phyloP scores from a whole-genome alignment of 2,888 invertebrate genomes.

The Gastracanthus pulcherrimus region DNA sequence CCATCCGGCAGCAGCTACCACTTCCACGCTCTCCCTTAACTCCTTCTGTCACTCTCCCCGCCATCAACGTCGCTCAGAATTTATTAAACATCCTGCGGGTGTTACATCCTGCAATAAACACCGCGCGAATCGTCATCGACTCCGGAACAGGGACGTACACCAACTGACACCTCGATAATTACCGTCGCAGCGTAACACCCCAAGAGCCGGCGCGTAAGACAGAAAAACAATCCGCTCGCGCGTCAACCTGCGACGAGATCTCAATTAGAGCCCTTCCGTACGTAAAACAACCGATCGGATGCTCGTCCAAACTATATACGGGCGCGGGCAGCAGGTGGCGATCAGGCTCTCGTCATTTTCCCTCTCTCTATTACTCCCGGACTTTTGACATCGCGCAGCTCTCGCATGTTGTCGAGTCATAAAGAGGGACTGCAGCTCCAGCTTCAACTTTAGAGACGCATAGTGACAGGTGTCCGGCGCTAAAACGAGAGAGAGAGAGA shows the following conservation, averaged over 20 bases:
- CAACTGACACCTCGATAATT: constrained; percentile 40
- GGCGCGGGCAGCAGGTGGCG: constrained; percentile 33
- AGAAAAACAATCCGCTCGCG: constrained; percentile 14
- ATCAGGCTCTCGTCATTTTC: neutral
- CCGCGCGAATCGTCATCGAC: neutral
- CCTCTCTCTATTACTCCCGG: too few species aligned
- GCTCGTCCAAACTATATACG: neutral
- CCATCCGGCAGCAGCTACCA: neutral
- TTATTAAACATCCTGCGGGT: too few species aligned
- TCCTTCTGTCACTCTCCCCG: neutral
- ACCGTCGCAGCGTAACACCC: too few species aligned
- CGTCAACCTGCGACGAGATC: neutral
- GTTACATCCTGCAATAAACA: too few species aligned
- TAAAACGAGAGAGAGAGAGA: neutral
- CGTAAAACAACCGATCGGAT: neutral
- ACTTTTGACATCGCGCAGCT: neutral
- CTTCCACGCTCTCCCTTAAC: neutral
- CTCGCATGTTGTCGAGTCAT: constrained; percentile 29
- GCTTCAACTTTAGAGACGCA: too few species aligned
- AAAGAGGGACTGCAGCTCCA: too few species aligned
- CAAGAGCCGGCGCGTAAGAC: neutral
- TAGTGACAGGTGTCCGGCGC: constrained; percentile 50
- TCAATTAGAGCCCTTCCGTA: neutral
- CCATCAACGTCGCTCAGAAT: too few species aligned
- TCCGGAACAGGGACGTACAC: too few species aligned